A percentile compares a stretch with the other conserved stretches of the same genome.
These are phyloP conservation scores for Cheilosia soror DNA, from an alignment of 2,888 invertebrate genomes.

Conservation along the genomic window DNA sequence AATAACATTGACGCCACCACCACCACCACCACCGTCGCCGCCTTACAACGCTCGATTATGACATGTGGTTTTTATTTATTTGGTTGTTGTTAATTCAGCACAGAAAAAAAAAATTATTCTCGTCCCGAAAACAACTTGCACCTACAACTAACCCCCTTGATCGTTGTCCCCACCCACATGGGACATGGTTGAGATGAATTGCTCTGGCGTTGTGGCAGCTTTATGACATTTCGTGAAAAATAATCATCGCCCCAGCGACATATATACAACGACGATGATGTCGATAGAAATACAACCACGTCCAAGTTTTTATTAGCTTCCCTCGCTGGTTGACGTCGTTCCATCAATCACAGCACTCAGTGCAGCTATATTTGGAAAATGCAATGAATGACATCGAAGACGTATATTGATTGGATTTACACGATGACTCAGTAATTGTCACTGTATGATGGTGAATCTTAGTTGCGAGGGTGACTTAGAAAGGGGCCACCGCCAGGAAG, in stretches of 20 bases:
- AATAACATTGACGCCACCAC: slow-evolving; percentile 58
- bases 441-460: not conserved
- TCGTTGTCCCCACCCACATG: slow-evolving; percentile 65
- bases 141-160: slow-evolving; percentile 43
- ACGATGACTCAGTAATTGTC: slow-evolving; percentile 24
- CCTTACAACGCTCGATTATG: slow-evolving; percentile 68
- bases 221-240: slow-evolving; percentile 74
- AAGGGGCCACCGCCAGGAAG: too few relatives aligned
- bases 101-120: slow-evolving; percentile 34
- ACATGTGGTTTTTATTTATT: slow-evolving; percentile 75
- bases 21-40: not conserved
- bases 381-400: slow-evolving; percentile 39
- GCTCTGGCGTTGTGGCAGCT: slow-evolving; percentile 71
- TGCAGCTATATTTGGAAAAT: slow-evolving; percentile 70
- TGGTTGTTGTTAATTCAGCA: slow-evolving; percentile 56
- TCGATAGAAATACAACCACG: slow-evolving; percentile 23
- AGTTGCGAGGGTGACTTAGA: not conserved
- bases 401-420: slow-evolving; percentile 13
- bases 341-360: slow-evolving; percentile 67
- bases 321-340: slow-evolving; percentile 58
- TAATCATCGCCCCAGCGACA: slow-evolving; percentile 69
- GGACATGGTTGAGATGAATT: slow-evolving; percentile 70
- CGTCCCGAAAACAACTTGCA: slow-evolving; percentile 69
- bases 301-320: slow-evolving; percentile 64
- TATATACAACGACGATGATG: slow-evolving; percentile 24